A percentile compares a stretch with the other conserved stretches of the same genome.
Evolutionary conservation across 1,140 invertebrate species (phyloP).

Genomic region (Brachionus paranguensis): DNA sequence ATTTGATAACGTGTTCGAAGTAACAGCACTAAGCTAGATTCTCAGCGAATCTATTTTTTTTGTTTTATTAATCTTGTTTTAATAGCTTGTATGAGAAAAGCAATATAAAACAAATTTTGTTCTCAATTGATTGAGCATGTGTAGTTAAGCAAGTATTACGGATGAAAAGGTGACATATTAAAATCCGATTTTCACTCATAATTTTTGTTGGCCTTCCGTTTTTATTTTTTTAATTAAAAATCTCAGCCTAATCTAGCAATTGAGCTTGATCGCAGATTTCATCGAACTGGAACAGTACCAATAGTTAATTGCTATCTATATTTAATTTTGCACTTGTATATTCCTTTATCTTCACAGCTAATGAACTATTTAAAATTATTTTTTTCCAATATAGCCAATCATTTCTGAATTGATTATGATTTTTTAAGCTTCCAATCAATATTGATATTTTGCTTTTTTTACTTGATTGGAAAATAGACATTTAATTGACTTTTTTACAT

Average conservation of each 20-base stretch:
- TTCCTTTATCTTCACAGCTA: not conserved
- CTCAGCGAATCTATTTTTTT: not conserved
- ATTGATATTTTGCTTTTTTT: not conserved
- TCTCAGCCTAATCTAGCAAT: not conserved
- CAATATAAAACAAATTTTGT: not conserved
- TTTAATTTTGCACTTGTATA: not conserved
- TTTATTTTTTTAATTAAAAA: not conserved
- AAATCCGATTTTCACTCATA: not conserved
- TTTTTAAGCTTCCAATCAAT: not conserved
- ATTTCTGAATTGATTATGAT: not conserved
- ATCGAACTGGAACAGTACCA: not conserved
- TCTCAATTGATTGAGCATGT: constrained; percentile 26
- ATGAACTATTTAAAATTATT: not conserved
- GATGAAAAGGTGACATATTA: not conserved
- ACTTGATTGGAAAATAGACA: not conserved
- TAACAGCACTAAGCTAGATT: not conserved
- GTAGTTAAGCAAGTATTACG: not conserved
- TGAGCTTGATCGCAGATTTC: not conserved
- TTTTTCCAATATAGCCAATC: not conserved
- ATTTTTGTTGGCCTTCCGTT: not conserved
- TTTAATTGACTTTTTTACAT: not conserved
- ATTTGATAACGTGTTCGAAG: not conserved
- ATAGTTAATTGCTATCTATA: not conserved
- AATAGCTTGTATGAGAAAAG: constrained; percentile 16
- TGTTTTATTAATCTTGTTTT: constrained; percentile 23